phyloP scores from a whole-genome alignment of 2,113 vertebrate species.

The Entomyzon cyanotis region DNA sequence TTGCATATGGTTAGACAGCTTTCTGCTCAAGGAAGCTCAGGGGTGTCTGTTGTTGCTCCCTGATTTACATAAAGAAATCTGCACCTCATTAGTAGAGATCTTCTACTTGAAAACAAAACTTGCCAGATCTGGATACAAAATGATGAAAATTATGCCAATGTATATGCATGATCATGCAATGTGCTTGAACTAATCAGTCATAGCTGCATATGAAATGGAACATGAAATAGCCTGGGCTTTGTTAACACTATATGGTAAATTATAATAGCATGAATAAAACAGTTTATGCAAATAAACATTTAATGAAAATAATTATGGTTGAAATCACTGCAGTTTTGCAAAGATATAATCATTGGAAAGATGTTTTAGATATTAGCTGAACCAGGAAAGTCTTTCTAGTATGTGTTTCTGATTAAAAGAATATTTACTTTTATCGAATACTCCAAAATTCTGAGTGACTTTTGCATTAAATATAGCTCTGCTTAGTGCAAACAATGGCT shows the following conservation, averaged over 20 bases:
- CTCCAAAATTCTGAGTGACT: not conserved
- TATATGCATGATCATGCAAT: slow-evolving; percentile 46
- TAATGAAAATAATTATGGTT: slow-evolving; percentile 51
- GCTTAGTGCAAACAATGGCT: not conserved
- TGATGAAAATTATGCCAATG: slow-evolving; percentile 7
- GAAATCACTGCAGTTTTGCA: not conserved
- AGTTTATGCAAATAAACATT: slow-evolving; percentile 14
- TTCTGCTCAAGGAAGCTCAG: not conserved
- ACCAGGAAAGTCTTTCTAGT: not conserved
- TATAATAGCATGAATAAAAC: slow-evolving; percentile 38
- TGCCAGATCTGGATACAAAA: slow-evolving; percentile 13
- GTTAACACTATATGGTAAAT: slow-evolving; percentile 23
- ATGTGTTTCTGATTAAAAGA: not conserved
- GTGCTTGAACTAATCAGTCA: slow-evolving; percentile 41
- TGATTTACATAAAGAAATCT: not conserved
- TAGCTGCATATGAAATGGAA: slow-evolving; percentile 19
- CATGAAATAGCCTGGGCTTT: slow-evolving; percentile 26
- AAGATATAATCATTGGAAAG: not conserved
- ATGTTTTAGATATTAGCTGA: not conserved
- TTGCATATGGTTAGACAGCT: not conserved
- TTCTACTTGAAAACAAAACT: not conserved
- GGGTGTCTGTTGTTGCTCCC: not conserved
- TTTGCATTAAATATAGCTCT: not conserved
- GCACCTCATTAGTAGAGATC: slow-evolving; percentile 14
- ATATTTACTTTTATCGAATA: not conserved